A percentile compares a stretch with the other conserved stretches of the same genome.
These are phyloP conservation scores for Addax nasomaculatus DNA, from an alignment of 2,113 vertebrate species.

Conservation along the genomic window DNA sequence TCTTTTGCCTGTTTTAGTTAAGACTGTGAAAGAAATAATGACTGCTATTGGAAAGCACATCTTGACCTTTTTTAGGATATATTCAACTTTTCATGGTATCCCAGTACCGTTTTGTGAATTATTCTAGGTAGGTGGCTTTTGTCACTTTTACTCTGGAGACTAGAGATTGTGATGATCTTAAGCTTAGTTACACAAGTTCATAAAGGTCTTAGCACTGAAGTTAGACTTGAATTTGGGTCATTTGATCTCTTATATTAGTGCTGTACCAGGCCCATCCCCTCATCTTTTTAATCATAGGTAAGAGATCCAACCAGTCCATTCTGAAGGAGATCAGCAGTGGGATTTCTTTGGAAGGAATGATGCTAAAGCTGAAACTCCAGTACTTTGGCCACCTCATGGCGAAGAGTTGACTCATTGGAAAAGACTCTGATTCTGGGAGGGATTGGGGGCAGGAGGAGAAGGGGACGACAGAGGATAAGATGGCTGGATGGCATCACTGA, in stretches of 20 bases:
- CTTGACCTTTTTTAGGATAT: background rate
- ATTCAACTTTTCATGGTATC: background rate
- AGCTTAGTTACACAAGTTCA: background rate
- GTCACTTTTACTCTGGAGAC: background rate
- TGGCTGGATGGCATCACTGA: no score
- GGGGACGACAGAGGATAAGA: no score
- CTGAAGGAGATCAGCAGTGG: no score
- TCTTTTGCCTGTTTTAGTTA: background rate
- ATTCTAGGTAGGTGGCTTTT: background rate
- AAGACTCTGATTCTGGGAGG: no score
- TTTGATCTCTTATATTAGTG: background rate
- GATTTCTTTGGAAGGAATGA: no score
- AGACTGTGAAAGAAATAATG: background rate
- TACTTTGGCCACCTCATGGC: no score
- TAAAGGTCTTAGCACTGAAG: background rate
- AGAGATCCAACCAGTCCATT: no score
- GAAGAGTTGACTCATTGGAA: no score
- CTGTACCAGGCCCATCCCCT: background rate
- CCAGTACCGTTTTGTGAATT: background rate
- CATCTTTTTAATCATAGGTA: background rate
- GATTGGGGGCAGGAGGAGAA: no score
- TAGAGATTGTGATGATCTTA: background rate
- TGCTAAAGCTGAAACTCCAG: no score
- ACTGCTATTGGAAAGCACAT: background rate
- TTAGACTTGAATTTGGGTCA: background rate